A percentile compares a stretch with the other conserved stretches of the same genome.
phyloP scores from a whole-genome alignment of 2,113 vertebrate species.

The Stigmatopora nigra region DNA sequence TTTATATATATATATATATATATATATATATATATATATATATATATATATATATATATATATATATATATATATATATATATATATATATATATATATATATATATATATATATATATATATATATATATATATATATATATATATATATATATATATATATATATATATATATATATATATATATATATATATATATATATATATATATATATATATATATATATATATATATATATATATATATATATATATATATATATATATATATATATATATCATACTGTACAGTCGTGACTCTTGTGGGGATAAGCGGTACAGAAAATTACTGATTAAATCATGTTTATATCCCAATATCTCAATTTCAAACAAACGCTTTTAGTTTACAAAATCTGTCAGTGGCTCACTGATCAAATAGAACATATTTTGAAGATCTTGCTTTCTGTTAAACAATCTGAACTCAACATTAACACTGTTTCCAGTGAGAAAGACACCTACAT shows the following conservation, averaged over 20 bases:
- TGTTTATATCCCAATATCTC: too few relatives aligned
- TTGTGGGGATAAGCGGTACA: too few relatives aligned
- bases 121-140: neutral
- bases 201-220: neutral
- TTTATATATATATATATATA: neutral
- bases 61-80: neutral
- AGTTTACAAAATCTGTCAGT: neutral
- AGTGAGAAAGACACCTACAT: constrained; percentile 89
- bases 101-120: neutral
- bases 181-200: neutral
- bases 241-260: neutral
- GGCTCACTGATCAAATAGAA: neutral
- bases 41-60: neutral
- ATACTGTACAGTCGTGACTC: too few relatives aligned
- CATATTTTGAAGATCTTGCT: neutral
- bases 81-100: neutral
- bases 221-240: neutral
- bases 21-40: neutral
- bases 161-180: neutral
- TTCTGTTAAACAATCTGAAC: neutral
- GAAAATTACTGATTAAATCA: too few relatives aligned
- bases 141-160: neutral
- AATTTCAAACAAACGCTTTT: neutral
- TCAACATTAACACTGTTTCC: constrained; percentile 26
- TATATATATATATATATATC: neutral